Evolutionary conservation across 1,140 invertebrate genomes (phyloP).

Genomic region (Trypoxylus dichotomus): DNA sequence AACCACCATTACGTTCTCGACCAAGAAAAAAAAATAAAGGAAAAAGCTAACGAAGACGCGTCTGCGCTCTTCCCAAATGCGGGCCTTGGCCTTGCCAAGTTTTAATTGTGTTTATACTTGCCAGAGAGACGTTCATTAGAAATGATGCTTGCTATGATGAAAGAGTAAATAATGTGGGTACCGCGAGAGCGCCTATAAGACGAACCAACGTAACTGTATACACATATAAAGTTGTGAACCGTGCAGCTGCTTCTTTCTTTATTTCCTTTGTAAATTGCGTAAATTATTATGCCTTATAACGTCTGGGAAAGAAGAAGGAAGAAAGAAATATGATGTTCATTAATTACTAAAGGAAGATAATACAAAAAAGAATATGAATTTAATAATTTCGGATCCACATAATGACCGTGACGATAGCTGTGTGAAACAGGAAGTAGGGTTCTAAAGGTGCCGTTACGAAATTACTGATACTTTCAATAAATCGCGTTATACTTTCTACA

Average conservation of each 20-base stretch:
- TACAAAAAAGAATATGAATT: neutral
- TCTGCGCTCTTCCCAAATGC: neutral
- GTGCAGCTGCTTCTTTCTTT: neutral
- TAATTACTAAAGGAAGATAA: neutral
- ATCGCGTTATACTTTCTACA: too few relatives aligned
- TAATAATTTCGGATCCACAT: too few relatives aligned
- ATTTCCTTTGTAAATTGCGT: neutral
- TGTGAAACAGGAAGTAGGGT: too few relatives aligned
- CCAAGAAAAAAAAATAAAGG: neutral
- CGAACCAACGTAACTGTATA: neutral
- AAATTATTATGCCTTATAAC: neutral
- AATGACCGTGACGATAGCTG: too few relatives aligned
- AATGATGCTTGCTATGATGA: constrained; percentile 5
- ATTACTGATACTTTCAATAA: too few relatives aligned
- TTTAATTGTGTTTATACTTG: constrained; percentile 22
- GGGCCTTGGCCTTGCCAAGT: constrained; percentile 9
- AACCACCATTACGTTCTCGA: too few relatives aligned
- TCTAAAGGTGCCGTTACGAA: too few relatives aligned
- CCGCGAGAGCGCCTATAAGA: neutral
- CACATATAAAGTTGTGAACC: neutral
- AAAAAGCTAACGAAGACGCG: neutral
- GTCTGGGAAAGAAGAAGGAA: neutral
- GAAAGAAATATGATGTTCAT: neutral
- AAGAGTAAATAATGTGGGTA: constrained; percentile 3
- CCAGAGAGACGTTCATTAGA: constrained; percentile 11